Evolutionary conservation across 2,888 invertebrate species (phyloP).

Genomic region (Neocrepidodera transversa): DNA sequence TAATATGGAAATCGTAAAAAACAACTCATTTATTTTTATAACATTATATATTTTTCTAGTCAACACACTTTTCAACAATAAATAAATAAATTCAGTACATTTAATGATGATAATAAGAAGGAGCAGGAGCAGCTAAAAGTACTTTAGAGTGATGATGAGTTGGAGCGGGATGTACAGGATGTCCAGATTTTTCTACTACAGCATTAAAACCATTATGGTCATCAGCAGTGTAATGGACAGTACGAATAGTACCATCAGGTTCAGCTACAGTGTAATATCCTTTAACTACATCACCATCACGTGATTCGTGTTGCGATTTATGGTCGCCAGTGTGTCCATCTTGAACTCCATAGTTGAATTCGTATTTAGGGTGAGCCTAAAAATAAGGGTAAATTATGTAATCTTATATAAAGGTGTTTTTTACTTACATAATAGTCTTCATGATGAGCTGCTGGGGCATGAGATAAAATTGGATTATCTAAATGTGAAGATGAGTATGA

Average conservation of each 20-base stretch:
- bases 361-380: slow-evolving; percentile 45
- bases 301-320: slow-evolving; percentile 62
- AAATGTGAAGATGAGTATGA: slow-evolving; percentile 18
- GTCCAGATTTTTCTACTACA: slow-evolving; percentile 40
- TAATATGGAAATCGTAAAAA: too few species aligned
- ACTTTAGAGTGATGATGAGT: slow-evolving; percentile 26
- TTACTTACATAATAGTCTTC: slow-evolving; percentile 71
- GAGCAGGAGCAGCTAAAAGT: slow-evolving; percentile 27
- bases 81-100: slow-evolving; percentile 7
- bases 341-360: slow-evolving; percentile 64
- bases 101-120: slow-evolving; percentile 36
- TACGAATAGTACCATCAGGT: slow-evolving; percentile 68
- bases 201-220: slow-evolving; percentile 68
- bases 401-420: too few species aligned
- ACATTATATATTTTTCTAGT: too few species aligned
- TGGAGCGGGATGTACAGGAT: slow-evolving; percentile 40
- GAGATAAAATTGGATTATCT: slow-evolving; percentile 8
- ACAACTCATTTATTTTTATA: too few species aligned
- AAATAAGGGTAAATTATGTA: too few species aligned
- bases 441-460: slow-evolving; percentile 62
- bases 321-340: slow-evolving; percentile 67
- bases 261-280: slow-evolving; percentile 69
- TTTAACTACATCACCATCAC: slow-evolving; percentile 66
- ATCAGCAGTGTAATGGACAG: slow-evolving; percentile 70
- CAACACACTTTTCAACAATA: too few species aligned